These are phyloP conservation scores for Porites australiensis DNA, from an alignment of 64 coral and sea anemone genomes.

Conservation along the genomic window DNA sequence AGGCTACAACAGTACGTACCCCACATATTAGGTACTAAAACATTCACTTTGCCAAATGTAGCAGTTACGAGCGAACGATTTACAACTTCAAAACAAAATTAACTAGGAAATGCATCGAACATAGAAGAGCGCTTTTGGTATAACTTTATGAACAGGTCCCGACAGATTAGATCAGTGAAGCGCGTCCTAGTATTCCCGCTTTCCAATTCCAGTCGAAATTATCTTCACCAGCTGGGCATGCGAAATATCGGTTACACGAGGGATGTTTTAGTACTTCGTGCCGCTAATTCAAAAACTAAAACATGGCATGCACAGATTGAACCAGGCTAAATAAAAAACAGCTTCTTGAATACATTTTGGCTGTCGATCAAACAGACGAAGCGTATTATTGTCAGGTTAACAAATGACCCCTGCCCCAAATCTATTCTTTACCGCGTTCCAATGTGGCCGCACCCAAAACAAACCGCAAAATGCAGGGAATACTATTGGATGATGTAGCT, in stretches of 20 bases:
- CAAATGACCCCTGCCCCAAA: neutral
- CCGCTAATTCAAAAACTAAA: neutral
- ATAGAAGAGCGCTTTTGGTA: neutral
- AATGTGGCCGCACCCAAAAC: slow-evolving; percentile 32
- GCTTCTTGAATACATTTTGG: neutral
- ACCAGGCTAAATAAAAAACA: neutral
- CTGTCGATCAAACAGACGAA: neutral
- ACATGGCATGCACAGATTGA: neutral
- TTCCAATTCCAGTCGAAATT: neutral
- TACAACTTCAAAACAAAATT: no score
- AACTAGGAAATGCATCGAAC: neutral
- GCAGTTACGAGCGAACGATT: no score
- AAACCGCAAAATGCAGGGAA: neutral
- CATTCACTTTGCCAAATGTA: no score
- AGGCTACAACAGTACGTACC: no score
- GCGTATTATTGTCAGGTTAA: neutral
- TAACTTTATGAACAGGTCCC: neutral
- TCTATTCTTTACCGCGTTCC: slow-evolving; percentile 41
- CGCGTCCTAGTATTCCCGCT: neutral
- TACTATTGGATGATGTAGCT: neutral
- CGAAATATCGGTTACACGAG: neutral
- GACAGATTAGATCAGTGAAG: neutral
- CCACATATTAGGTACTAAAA: no score
- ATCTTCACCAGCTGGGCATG: neutral
- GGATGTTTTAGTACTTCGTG: neutral